phyloP scores from a whole-genome alignment of 2,797 vertebrate species.

The Acanthurus tractus region DNA sequence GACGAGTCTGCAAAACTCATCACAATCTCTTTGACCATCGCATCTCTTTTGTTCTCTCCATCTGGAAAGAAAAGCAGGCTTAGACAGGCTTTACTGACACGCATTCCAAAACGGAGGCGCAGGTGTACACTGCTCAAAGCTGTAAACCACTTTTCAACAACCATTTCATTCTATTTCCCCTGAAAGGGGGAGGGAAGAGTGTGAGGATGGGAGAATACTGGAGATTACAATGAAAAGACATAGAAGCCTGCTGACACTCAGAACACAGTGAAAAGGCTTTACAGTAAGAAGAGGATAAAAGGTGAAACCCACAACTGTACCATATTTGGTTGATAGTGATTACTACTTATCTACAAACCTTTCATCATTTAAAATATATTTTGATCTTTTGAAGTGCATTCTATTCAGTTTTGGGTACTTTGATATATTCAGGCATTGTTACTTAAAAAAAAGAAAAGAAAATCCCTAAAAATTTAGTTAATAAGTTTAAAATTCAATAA shows the following conservation, averaged over 20 bases:
- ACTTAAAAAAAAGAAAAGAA: not conserved
- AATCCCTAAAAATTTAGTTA: too few relatives aligned
- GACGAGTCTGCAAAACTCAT: conserved; percentile 56
- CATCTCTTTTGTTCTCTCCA: conserved; percentile 36
- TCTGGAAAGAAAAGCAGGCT: conserved; percentile 54
- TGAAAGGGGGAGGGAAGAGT: conserved; percentile 29
- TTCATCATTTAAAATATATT: not conserved
- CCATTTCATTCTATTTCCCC: not conserved
- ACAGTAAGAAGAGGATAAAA: not conserved
- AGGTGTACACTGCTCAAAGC: conserved; percentile 8
- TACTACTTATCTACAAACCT: not conserved
- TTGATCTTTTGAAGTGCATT: not conserved
- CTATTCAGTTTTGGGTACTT: not conserved
- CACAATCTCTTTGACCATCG: conserved; percentile 37
- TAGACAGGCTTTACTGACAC: conserved; percentile 47
- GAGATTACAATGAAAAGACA: conserved; percentile 46
- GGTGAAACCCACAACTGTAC: not conserved
- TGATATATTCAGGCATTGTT: not conserved
- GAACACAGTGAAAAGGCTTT: conserved; percentile 1
- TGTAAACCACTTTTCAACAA: conserved; percentile 23
- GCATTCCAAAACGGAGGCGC: conserved; percentile 43
- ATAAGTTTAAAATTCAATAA: too few relatives aligned
- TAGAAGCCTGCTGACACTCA: conserved; percentile 24
- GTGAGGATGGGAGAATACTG: conserved; percentile 1
- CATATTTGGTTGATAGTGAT: not conserved